Conservation (phyloP, 2,797 vertebrate genomes). For the Lepus oiostolus region DNA sequence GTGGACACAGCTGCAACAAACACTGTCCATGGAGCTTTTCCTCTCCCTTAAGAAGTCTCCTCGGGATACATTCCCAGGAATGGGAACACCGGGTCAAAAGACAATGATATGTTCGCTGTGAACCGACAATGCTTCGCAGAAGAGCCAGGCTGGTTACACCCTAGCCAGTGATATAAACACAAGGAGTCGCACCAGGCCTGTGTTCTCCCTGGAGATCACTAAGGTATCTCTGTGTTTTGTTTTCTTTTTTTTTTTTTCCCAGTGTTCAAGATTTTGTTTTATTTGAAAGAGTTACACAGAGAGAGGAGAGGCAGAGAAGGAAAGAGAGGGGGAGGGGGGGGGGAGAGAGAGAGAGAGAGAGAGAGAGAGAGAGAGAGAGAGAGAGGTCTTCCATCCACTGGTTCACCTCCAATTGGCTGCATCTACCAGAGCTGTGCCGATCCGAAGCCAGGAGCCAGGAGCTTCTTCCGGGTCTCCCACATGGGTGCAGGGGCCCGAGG, state of each 20-base stretch:
- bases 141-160: neutral
- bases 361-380: too few relatives aligned
- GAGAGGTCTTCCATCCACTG: too few relatives aligned
- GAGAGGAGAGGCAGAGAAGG: too few relatives aligned
- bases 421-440: too few relatives aligned
- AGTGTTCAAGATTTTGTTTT: too few relatives aligned
- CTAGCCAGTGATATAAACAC: constrained; percentile 43
- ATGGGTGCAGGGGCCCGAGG: too few relatives aligned
- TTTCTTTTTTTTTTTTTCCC: constrained; percentile 21
- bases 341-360: too few relatives aligned
- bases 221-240: neutral
- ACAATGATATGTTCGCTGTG: constrained; percentile 12
- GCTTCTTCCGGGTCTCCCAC: too few relatives aligned
- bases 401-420: too few relatives aligned
- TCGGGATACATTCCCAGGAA: constrained; percentile 25
- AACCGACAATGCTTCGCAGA: constrained; percentile 21
- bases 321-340: too few relatives aligned
- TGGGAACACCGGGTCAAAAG: neutral
- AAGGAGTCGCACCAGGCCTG: constrained; percentile 38
- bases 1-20: neutral
- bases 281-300: too few relatives aligned
- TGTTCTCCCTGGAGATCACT: neutral
- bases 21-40: neutral
- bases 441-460: too few relatives aligned
- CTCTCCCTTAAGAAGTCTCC: constrained; percentile 44